These are phyloP conservation scores for Scytalopus superciliaris DNA, from an alignment of 2,113 vertebrate species.

Conservation along the genomic window DNA sequence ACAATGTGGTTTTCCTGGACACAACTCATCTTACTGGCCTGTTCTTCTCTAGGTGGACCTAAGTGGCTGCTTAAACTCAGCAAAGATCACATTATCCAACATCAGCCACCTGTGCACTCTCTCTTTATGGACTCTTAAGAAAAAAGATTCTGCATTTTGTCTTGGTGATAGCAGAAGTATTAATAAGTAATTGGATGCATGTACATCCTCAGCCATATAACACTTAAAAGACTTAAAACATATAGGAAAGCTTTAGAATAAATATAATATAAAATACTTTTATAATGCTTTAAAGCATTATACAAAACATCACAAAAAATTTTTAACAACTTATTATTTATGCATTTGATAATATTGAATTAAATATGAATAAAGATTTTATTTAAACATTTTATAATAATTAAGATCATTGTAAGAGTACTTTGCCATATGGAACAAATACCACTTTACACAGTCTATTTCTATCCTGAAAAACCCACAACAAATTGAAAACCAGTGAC, in stretches of 20 bases:
- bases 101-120: not conserved
- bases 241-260: not conserved
- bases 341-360: not conserved
- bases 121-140: not conserved
- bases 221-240: not conserved
- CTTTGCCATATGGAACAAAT: not conserved
- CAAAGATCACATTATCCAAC: not conserved
- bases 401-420: not conserved
- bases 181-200: not conserved
- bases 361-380: not conserved
- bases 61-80: not conserved
- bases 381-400: not conserved
- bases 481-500: not conserved
- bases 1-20: not conserved
- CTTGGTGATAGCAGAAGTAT: not conserved
- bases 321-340: not conserved
- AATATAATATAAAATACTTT: not conserved
- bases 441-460: not conserved
- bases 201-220: not conserved
- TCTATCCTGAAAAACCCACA: not conserved
- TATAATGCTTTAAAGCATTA: not conserved
- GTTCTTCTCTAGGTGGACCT: not conserved
- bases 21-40: not conserved
- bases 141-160: not conserved
- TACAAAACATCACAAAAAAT: not conserved